phyloP scores from a whole-genome alignment of 2,888 invertebrate species.

The Agrilus mali region DNA sequence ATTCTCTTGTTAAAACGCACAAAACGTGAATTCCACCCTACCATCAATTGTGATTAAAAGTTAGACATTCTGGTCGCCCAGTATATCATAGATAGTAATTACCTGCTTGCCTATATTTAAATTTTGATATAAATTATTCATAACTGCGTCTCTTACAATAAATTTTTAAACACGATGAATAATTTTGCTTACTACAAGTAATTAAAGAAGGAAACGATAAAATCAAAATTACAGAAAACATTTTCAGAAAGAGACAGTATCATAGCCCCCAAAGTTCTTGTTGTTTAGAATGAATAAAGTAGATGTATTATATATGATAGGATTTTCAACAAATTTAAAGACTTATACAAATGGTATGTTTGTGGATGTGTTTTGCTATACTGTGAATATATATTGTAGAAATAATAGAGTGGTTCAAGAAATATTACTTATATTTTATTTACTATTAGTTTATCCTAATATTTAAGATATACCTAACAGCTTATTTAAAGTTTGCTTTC shows the following conservation, averaged over 20 bases:
- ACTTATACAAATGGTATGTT: slow-evolving; percentile 29
- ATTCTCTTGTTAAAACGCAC: no score
- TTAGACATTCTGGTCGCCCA: no score
- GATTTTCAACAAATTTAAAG: slow-evolving; percentile 32
- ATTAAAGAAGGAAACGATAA: slow-evolving; percentile 2
- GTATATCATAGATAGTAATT: no score
- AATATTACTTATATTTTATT: no score
- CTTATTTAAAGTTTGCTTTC: no score
- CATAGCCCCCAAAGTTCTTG: slow-evolving; percentile 16
- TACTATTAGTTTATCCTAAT: no score
- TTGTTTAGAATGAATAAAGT: slow-evolving; percentile 21
- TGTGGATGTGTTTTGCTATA: slow-evolving; percentile 23
- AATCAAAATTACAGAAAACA: slow-evolving; percentile 12
- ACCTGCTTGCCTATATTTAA: not conserved
- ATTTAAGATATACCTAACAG: no score
- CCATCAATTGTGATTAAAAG: no score
- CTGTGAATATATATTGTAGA: slow-evolving; percentile 16
- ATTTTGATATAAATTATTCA: slow-evolving; percentile 1
- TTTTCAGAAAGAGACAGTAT: slow-evolving; percentile 15
- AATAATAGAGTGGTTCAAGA: slow-evolving; percentile 9
- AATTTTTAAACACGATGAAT: not conserved
- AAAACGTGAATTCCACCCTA: no score
- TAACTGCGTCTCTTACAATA: slow-evolving; percentile 11
- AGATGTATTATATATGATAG: slow-evolving; percentile 20
- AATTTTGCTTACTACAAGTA: not conserved